Base-by-base conservation (phyloP, 1,140 invertebrate genomes). In the Zaprionus camerounensis region DNA sequence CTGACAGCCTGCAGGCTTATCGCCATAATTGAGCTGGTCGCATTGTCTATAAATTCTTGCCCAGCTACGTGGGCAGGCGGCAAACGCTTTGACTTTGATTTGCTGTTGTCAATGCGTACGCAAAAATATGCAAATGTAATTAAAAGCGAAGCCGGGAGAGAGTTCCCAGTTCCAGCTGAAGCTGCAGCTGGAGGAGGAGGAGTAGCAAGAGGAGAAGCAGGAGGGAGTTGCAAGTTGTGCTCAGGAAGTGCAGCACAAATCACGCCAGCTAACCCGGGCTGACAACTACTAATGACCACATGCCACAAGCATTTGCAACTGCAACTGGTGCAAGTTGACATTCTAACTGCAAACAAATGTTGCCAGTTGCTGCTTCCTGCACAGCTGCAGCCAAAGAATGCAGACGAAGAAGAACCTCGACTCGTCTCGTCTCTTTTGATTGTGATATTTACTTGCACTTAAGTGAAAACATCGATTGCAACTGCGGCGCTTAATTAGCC, bases 1-100 rank as follows among this genome's bases (percentile, higher is more conserved):
- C 13, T 26, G 24, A 24, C n/a, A 24, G n/a, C 31, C 31, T 58
- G 71, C 24, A 46, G 34, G 24, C 76, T 90, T 90, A 90, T 90
- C 85, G 78, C 75, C 76, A 83, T 90, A 90, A 90, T 90, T 90
- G 86, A 90, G 80, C 85, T 78, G 90, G 85, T 90, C 57, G 86
- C 79, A 85, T 78, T 90, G 85, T 90, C 85, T 78, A 90, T 90
- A 90, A 90, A 90, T 90, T 90, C 85, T 79, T 76, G 59, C 22
- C 38, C 73, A 59, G 28, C 81, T 90, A 90, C 85, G 85, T 90
- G 85, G 79, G 85, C 65, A 58, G 79, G 76, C 86, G 86, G 86
- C 51, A 71, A 69, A 75, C 24, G 68, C 81, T 77, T 90, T 81
- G 81, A 71, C 62, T 71, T 66, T 63, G 65, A 74, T 53, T 71